These are phyloP conservation scores for Takifugu rubripes DNA, from an alignment of 2,797 vertebrate genomes.

Conservation along the genomic window DNA sequence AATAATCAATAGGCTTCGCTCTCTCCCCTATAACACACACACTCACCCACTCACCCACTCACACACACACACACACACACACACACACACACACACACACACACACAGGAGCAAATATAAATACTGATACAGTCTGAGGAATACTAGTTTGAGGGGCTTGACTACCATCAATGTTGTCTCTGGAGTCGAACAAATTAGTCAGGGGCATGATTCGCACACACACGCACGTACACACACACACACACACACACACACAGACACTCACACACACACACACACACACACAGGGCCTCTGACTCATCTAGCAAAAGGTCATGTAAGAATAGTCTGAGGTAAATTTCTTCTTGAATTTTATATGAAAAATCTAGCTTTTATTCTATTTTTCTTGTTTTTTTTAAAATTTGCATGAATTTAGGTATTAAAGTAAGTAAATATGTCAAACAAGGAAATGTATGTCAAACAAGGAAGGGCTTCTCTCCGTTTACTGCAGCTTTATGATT, in stretches of 20 bases:
- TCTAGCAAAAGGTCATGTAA: slow-evolving; percentile 55
- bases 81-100: slow-evolving; percentile 15
- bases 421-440: no score
- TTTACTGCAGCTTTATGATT: no score
- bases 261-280: slow-evolving; percentile 15
- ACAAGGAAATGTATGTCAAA: no score
- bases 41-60: slow-evolving; percentile 25
- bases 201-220: slow-evolving; percentile 30
- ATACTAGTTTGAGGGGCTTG: slow-evolving; percentile 53
- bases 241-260: slow-evolving; percentile 21
- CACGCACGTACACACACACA: slow-evolving; percentile 19
- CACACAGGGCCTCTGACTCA: slow-evolving; percentile 46
- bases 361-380: no score
- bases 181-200: slow-evolving; percentile 53
- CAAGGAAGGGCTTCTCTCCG: no score
- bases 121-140: slow-evolving; percentile 47
- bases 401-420: no score
- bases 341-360: no score
- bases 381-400: no score
- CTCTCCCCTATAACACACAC: slow-evolving; percentile 29
- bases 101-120: slow-evolving; percentile 49
- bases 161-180: slow-evolving; percentile 48
- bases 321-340: slow-evolving; percentile 14
- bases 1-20: slow-evolving; percentile 79
- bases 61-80: slow-evolving; percentile 15